These are phyloP conservation scores for Luperina nickerlii DNA, from an alignment of 2,888 invertebrate species.

Conservation along the genomic window DNA sequence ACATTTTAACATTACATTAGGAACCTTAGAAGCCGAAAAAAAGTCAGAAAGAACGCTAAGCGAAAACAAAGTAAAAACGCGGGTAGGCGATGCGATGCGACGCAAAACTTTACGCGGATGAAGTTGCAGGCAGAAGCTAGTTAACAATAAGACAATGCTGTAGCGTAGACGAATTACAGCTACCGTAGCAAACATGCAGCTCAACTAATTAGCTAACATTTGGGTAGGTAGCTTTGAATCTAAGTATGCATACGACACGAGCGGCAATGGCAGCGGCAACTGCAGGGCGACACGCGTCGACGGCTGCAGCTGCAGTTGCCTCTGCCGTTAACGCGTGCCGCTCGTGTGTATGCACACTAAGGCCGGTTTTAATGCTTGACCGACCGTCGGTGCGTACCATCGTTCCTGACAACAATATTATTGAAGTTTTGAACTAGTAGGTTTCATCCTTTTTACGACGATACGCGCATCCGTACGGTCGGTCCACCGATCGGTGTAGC, in stretches of 20 bases:
- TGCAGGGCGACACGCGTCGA: background rate
- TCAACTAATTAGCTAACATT: background rate
- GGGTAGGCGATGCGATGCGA: background rate
- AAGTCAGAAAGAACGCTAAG: background rate
- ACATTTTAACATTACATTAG: background rate
- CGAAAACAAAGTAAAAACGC: background rate
- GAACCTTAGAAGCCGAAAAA: background rate
- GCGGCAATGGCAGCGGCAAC: background rate
- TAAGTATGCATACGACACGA: background rate
- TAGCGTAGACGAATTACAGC: slow-evolving; percentile 1
- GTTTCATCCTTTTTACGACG: no score
- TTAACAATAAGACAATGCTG: background rate
- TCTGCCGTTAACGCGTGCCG: no score
- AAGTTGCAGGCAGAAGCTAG: background rate
- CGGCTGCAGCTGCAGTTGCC: background rate
- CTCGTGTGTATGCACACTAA: background rate
- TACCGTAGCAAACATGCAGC: background rate
- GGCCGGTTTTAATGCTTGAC: no score
- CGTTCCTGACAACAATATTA: no score
- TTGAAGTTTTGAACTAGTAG: no score
- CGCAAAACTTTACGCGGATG: background rate
- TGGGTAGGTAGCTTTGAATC: slow-evolving; percentile 1
- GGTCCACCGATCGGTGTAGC: no score
- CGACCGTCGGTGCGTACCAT: no score
- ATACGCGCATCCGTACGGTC: no score